Base-by-base conservation (phyloP, 2,888 invertebrate species). In the Norana najaformis region DNA sequence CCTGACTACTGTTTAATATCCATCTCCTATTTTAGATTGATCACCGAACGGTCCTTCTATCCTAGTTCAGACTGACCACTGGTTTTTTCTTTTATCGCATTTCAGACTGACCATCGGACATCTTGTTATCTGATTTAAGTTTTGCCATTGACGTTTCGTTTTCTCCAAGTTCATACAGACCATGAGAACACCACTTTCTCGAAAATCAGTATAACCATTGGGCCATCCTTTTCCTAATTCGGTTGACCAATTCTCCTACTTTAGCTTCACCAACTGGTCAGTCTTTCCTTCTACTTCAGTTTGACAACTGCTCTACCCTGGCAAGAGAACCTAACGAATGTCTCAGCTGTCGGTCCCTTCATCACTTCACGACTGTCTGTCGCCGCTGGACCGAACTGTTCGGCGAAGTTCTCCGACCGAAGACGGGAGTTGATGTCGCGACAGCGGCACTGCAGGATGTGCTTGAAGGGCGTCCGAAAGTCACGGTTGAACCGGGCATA, bases 381-480 rank as follows among this genome's bases (percentile, higher is more conserved):
- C 35, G 89, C 37, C 37, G 89, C 2, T 18, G 47, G 89, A 20
- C 93, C 93, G 91, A 94, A 95, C 92, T 95, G 94, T 90, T 94
- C 94, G 37, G 93, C 94, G 91, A 95, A 95, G 91, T 94, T 94
- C 91, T 94, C 94, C 38, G 93, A 93, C 35, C 95, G 93, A 90
- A 95, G 92, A 90, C 94, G 93, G 37, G 92, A 92, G 91, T 95
- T 95, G 90, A 95, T 94, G 82, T 94, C 93, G n/a, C 91, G 89
- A 92, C 95, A 95, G 35, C 94, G 93, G 89, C 94, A 98, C 96
- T 97, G 94, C 69, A 98, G 96, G 92, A 98, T 98, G 95, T 98
- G 98, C 95, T 98, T 97, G 96, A 98, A 99, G n/a, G 98, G 98
- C 94, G 97, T 97, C 92, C 99, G 96, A 95, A 99, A 98, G 95